Percentiles rank a stretch among this genome's conserved stretches.
These are phyloP conservation scores for Tenebrosternarchus preto DNA, from an alignment of 2,113 vertebrate species.

Conservation along the genomic window DNA sequence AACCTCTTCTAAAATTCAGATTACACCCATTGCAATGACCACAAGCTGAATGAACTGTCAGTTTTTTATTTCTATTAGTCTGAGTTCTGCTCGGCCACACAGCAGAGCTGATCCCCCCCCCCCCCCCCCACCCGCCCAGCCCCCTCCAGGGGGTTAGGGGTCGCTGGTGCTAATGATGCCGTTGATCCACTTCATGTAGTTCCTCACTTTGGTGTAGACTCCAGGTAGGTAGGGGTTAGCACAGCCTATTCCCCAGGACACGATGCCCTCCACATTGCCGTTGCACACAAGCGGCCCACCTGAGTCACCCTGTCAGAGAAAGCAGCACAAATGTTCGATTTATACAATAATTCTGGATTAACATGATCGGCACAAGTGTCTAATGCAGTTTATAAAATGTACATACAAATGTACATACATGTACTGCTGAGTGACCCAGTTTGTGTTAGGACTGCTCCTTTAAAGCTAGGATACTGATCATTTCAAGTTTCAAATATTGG, in stretches of 20 bases:
- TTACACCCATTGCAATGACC: too few relatives aligned
- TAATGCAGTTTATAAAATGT: too few relatives aligned
- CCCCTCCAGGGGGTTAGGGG: background rate
- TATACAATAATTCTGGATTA: background rate
- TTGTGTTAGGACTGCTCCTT: background rate
- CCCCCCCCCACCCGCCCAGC: background rate
- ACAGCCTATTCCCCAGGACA: constrained; percentile 79
- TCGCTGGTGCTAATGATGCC: constrained; percentile 36
- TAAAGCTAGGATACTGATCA: too few relatives aligned
- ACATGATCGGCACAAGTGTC: too few relatives aligned
- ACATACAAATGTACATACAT: too few relatives aligned
- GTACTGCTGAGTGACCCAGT: background rate
- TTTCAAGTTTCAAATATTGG: too few relatives aligned
- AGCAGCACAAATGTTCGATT: constrained; percentile 1
- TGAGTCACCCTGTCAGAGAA: constrained; percentile 70
- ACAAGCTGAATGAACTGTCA: too few relatives aligned
- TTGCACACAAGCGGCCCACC: constrained; percentile 73
- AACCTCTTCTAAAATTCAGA: too few relatives aligned
- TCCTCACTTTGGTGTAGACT: constrained; percentile 74
- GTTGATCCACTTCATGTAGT: constrained; percentile 66
- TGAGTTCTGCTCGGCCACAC: background rate
- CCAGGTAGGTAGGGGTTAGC: constrained; percentile 69
- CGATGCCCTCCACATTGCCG: constrained; percentile 69
- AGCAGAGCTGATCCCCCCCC: background rate
- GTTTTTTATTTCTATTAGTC: too few relatives aligned